Base-by-base conservation (phyloP, 2,113 vertebrate genomes). In the Cygnus buccinator region DNA sequence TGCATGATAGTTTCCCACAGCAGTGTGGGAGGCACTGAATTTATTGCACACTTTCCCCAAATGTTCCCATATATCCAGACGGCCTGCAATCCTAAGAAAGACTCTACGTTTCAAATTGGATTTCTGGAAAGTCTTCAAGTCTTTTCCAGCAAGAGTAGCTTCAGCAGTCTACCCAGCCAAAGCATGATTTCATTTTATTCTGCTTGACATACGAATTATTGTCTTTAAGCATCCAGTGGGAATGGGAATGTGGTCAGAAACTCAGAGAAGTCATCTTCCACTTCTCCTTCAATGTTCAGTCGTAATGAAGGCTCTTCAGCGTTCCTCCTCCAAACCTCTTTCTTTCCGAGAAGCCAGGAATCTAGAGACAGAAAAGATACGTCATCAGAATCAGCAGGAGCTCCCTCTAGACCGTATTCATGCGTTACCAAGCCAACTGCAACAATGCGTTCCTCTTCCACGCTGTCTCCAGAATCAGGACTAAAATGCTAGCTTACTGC, bases 291-390 rank as follows among this genome's bases (percentile, higher is more conserved):
- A 39, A 23, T 19, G 37, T 65, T 98, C 96, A 99, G 55, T 99
- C 99, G 85, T 99, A 99, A 97, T 99, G 99, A 94, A 99, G 97
- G 95, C 90, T 99, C 97, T 99, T 99, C 89, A 99, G 96, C 8
- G 98, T 97, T 80, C 97, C 98, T 93, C 97, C 97, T 83, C 97
- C 97, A 98, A 99, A 99, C 46, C 99, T 98, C 86, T 99, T 99
- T 82, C 99, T 98, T 97, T 99, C 99, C 70, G 99, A 97, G 97
- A 99, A 99, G 91, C 98, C 98, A 12, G 98, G 96, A 97, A 99
- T 98, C 99, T 99, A 98, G 43, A 95, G 81, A 95, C 26, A 96
- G 70, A 89, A 96, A 97, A 94, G 59, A 94, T 21, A 94, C 91
- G 66, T 14, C 18, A 0, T 50, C 73, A 95, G 61, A 86, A 95